Conservation (phyloP, 2,113 vertebrate genomes). For the Paramormyrops kingsleyae region DNA sequence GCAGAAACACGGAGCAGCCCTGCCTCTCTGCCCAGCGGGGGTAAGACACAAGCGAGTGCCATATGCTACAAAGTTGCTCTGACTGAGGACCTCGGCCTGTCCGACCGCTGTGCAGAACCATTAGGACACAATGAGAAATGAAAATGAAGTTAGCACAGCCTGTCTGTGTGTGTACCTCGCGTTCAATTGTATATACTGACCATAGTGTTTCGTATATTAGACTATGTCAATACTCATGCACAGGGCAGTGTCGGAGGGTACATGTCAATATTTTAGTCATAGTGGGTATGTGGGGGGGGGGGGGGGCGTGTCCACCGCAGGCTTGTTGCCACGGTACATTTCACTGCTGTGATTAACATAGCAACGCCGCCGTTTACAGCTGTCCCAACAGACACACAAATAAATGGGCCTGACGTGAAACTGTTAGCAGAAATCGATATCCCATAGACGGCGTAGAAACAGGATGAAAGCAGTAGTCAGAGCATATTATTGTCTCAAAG, state of each 20-base stretch:
- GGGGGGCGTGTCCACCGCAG: not conserved
- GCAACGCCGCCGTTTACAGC: not conserved
- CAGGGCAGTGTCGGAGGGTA: not conserved
- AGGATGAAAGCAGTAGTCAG: not conserved
- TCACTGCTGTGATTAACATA: constrained; percentile 14
- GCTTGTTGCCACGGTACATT: not conserved
- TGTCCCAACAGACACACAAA: constrained; percentile 1
- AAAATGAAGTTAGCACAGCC: not conserved
- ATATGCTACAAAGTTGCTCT: not conserved
- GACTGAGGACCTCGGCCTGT: not conserved
- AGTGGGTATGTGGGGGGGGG: too few species aligned
- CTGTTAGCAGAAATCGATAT: constrained; percentile 14
- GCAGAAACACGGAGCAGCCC: not conserved
- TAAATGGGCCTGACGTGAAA: not conserved
- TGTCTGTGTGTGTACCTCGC: not conserved
- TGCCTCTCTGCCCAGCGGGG: not conserved
- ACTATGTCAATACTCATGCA: not conserved
- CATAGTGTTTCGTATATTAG: not conserved
- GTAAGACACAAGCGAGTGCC: not conserved
- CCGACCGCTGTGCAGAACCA: not conserved
- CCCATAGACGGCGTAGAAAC: not conserved
- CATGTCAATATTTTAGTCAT: not conserved
- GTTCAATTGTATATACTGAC: not conserved
- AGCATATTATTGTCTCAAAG: not conserved
- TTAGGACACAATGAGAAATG: not conserved